Evolutionary conservation across 2,113 vertebrate species (phyloP), one percentile per base, ranked within the genome.

Genomic region (Hyperoodon ampullatus): DNA sequence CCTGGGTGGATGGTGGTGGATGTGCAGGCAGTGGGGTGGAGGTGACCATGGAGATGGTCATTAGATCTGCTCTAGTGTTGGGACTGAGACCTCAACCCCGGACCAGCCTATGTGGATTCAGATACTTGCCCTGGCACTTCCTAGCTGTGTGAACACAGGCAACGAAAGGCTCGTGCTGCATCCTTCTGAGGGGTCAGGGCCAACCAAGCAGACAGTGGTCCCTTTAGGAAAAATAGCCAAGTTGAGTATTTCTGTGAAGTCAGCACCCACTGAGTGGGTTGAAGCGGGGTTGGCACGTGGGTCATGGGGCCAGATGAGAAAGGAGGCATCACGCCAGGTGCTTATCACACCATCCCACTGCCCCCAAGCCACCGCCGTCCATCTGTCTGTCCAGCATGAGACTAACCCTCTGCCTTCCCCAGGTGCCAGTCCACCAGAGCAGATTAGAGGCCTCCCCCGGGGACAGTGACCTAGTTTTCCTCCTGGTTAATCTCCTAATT

Each of bases 401-500:
- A 15, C 84, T 39, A 26, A 65, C 68, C 12, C 4, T 61, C 61
- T 42, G 44, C 70, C 16, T 82, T 44, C 78, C 13, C 60, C 39
- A 85, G 85, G 42, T 24, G 6, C 44, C 74, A 82, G 47, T 90
- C 83, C 83, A 26, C 90, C 87, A 47, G 91, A 90, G 50, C 42
- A 89, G 94, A 96, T 98, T 94, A 96, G 80, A 61, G 35, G 68
- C 55, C 78, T 87, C 68, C 28, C 28, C 68, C 13, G 33, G 71
- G 35, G 53, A 53, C 91, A 30, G 1, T 78, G 95, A 91, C 96
- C 98, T 81, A 44, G 58, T 87, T 97, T 92, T 93, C 70, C 53
- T 93, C 87, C 81, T 42, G n/a, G 33, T 70, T 98, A 97, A 98
- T 96, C 98, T 94, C 58, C 91, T 95, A 94, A 97, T 90, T 97